Base-by-base conservation (phyloP, 2,888 invertebrate species). In the Brachylomia viminalis region DNA sequence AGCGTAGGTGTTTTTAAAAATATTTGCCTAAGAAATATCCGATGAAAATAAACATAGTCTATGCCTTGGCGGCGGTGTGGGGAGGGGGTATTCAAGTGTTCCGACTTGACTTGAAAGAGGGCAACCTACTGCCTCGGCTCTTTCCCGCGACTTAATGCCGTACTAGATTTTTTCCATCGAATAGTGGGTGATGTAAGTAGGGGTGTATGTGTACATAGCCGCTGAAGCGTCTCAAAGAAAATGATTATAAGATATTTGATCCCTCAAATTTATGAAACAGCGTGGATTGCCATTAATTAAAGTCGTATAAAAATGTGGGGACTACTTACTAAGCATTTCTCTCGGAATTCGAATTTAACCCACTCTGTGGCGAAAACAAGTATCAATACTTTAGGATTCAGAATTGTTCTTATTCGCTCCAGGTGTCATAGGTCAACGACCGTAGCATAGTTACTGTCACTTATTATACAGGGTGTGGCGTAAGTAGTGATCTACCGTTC, bases 31-130 rank as follows among this genome's bases (percentile, higher is more conserved):
- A 92, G 90, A 91, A 91, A 91, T 93, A 93, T 93, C 92, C 90
- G 91, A 95, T 94, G 95, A 95, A 95, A 95, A 96, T 95, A 95
- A 95, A 94, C 93, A 95, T 92, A 93, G 93, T 91, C 90, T 89
- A 89, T 84, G 90, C 81, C 77, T 85, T 79, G 88, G 72, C 82
- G 38, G 86, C 88, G 80, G 82, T 75, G 83, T 86, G 87, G 82
- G 91, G 91, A 81, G 90, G 90, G 92, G 89, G 90, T 85, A 90
- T 89, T 92, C 94, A 93, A 94, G 93, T 92, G 93, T 92, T 92
- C 92, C 92, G 74, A 83, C 67, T 68, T 69, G 91, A 90, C 92
- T 94, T 92, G 91, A 93, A 93, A 93, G 93, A 92, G 93, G 94
- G 92, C 93, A 91, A 90, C 92, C 92, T 90, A 88, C 90, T 87